Base-by-base conservation (phyloP, 1,140 invertebrate genomes). In the Bombus polaris region DNA sequence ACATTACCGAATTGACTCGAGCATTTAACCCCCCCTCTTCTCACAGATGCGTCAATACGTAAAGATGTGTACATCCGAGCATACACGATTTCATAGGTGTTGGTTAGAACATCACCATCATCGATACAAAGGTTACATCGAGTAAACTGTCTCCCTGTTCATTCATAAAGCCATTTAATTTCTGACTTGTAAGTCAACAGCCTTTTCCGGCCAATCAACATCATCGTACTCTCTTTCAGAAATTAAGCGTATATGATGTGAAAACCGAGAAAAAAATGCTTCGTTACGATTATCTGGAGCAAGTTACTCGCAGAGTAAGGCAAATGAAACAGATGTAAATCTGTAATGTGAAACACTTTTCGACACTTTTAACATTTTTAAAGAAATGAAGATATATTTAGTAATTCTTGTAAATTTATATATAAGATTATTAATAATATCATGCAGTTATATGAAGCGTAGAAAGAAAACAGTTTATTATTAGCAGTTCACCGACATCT, bases 1-100 rank as follows among this genome's bases (percentile, higher is more conserved):
- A 85, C 83, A 93, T 94, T 94, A 93, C 89, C 91, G 87, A 94
- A 94, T 94, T 94, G 93, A 94, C 93, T 93, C 85, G 47, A 68
- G 85, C 91, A 93, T 94, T 94, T 94, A 89, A 94, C 91, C 90
- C 87, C 88, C 84, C 90, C 89, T 83, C 79, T 82, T 66, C 68
- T 15, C 4, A 70, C 81, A 81, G 79, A 68, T 88, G 76, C 85
- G 44, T 39, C 53, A 75, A 71, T 81, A 76, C 70, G 37, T 62
- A 42, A 59, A 68, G 37, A 39, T 22, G n/a, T 42, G 81, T 81
- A 57, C 28, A 66, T 76, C 57, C 70, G 70, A 53, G 42, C 42
- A 66, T 22, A 44, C 53, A 70, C 42, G 62, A 35, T 68, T 86
- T 22, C 22, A 44, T 79, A 53, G 28, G 68, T 72, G 39, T 59